Evolutionary conservation across 1,140 invertebrate genomes (phyloP), one percentile per base, ranked within the genome.

Genomic region (Proales similis): DNA sequence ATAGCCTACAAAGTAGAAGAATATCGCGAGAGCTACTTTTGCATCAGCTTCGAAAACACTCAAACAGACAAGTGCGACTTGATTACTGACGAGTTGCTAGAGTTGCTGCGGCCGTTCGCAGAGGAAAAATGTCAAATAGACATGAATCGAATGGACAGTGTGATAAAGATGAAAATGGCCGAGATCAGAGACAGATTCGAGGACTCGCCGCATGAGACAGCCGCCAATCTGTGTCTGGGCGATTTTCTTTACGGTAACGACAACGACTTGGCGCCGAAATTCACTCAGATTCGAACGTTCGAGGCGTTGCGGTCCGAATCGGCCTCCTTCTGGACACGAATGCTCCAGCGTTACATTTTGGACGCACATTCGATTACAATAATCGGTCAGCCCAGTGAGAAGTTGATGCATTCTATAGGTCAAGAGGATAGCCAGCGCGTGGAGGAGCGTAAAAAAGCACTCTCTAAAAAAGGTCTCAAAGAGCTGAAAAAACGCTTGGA

Each of bases 171-270:
- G 51, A 57, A 57, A 42, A 57, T 57, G 45, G 27, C 33, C 19
- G 51, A 57, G 20, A 57, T 57, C 5, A 36, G 45, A 29, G 51
- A 57, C 24, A 57, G 45, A 68, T 76, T 86, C 42, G 88, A 90
- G 75, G 84, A 82, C 20, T 79, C 80, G 64, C 86, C 87, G 1
- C 85, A 88, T 69, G 81, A 85, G 61, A 76, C 82, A 5, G 73
- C 90, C 29, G 83, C 86, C 2, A 84, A 82, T 69, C 81, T 83
- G 66, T 79, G 86, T 27, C 86, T 91, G 69, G 84, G 83, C 0
- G 86, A 91, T 72, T 82, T 86, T 66, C 75, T 92, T 17, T 90
- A 88, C 74, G 86, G 87, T 7, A 79, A 83, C 42, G 11, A 39
- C 20, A 19, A 81, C 76, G 17, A 80, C 84, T 78, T 90, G 27